phyloP scores from a whole-genome alignment of 2,113 vertebrate genomes.

The human region DNA sequence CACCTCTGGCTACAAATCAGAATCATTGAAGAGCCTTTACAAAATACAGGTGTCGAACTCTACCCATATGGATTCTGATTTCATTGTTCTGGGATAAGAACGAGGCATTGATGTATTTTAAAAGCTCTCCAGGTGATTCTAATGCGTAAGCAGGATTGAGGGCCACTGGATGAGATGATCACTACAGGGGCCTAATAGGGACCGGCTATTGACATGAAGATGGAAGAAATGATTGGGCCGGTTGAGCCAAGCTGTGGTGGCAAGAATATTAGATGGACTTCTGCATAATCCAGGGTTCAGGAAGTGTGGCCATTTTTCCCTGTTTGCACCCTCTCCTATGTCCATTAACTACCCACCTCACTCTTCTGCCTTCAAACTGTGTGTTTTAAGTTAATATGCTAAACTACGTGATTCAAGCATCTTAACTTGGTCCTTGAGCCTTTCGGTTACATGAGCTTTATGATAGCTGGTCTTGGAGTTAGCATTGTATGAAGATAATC shows the following conservation, averaged over 20 bases:
- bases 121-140: background rate
- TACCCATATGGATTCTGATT: background rate
- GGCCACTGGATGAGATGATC: background rate
- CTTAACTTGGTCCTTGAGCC: background rate
- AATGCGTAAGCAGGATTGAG: background rate
- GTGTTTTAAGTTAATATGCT: background rate
- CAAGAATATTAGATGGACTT: background rate
- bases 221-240: background rate
- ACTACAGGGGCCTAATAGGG: background rate
- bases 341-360: rapidly evolving
- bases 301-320: too few relatives aligned
- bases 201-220: background rate
- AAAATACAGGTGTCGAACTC: too few relatives aligned
- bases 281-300: too few relatives aligned
- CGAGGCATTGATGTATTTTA: background rate
- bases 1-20: background rate
- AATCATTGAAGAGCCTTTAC: background rate
- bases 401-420: background rate
- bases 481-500: background rate
- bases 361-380: background rate
- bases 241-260: background rate
- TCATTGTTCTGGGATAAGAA: background rate
- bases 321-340: too few relatives aligned
- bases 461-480: background rate
- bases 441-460: background rate